Conservation (phyloP, 2,888 invertebrate species). For the Andrena trimmerana region DNA sequence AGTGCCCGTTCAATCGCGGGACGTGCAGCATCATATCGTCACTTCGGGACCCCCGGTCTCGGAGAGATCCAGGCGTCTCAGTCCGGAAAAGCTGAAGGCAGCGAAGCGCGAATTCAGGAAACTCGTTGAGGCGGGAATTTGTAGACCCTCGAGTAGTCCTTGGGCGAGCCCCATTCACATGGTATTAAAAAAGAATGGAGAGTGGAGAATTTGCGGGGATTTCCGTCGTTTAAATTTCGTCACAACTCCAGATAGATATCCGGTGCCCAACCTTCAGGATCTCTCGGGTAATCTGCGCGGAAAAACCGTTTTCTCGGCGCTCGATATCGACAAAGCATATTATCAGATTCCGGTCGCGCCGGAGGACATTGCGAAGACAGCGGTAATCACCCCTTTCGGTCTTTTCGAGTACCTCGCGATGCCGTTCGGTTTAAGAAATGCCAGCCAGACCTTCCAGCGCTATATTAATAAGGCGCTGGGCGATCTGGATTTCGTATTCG, state of each 20-base stretch:
- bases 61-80: too few relatives aligned
- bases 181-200: too few relatives aligned
- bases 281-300: background rate
- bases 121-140: too few relatives aligned
- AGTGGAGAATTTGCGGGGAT: too few relatives aligned
- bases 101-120: too few relatives aligned
- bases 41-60: too few relatives aligned
- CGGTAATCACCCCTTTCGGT: constrained; percentile 1
- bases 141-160: too few relatives aligned
- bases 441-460: background rate
- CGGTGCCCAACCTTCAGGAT: background rate
- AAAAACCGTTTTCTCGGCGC: background rate
- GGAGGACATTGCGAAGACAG: background rate
- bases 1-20: too few relatives aligned
- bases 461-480: background rate
- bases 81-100: too few relatives aligned
- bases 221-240: background rate
- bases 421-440: background rate
- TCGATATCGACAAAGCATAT: background rate
- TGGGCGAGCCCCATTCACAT: too few relatives aligned
- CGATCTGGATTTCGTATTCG: background rate
- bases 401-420: background rate
- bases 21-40: constrained; percentile 70
- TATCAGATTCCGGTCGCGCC: background rate
- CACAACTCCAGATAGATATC: background rate